Percentiles rank a stretch among this genome's conserved stretches.
Evolutionary conservation across 2,113 vertebrate genomes (phyloP).

Genomic region (Circaetus gallicus): DNA sequence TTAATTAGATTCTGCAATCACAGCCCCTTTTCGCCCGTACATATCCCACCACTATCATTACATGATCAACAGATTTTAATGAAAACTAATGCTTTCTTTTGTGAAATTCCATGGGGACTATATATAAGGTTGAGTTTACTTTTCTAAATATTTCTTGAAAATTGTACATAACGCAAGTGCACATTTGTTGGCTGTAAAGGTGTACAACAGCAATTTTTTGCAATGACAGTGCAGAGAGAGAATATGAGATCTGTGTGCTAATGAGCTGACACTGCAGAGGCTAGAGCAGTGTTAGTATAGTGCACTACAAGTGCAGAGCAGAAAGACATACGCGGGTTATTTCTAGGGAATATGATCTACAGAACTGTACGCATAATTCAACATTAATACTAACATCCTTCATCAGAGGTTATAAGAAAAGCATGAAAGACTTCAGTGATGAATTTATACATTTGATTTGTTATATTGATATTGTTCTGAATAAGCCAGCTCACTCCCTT

Average conservation of each 20-base stretch:
- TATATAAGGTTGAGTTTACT: conserved; percentile 51
- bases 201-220: conserved; percentile 88
- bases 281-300: conserved; percentile 80
- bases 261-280: conserved; percentile 98
- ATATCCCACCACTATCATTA: conserved; percentile 54
- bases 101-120: conserved; percentile 52
- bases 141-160: conserved; percentile 67
- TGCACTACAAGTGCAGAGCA: conserved; percentile 81
- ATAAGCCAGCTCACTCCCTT: background rate
- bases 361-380: conserved; percentile 17
- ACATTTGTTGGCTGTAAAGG: conserved; percentile 81
- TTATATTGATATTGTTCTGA: background rate
- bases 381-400: background rate
- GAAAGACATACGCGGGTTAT: conserved; percentile 22
- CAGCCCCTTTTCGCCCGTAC: conserved; percentile 51
- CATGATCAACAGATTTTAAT: conserved; percentile 78
- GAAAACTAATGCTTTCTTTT: conserved; percentile 45
- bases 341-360: conserved; percentile 52
- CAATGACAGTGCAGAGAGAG: conserved; percentile 91
- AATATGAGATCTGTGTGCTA: conserved; percentile 98
- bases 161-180: conserved; percentile 72
- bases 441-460: background rate
- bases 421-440: background rate
- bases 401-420: background rate
- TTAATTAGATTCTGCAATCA: conserved; percentile 78